Conservation (phyloP, 2,888 invertebrate genomes). For the Eubasilissa splendida region DNA sequence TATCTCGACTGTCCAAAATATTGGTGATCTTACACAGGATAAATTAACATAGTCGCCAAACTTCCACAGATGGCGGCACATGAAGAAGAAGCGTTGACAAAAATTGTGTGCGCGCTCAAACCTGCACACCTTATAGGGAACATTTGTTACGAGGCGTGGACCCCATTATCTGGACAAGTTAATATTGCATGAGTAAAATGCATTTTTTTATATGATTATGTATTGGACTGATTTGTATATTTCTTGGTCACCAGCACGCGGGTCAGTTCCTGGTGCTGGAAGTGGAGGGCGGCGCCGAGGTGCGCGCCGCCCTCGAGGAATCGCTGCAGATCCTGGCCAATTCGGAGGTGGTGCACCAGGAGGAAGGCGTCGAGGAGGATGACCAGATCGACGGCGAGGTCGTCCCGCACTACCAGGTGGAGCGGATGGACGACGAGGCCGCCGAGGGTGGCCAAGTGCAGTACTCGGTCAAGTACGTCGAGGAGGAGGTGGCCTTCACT, state of each 20-base stretch:
- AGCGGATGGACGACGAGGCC: slow-evolving; percentile 14
- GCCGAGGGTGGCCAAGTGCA: slow-evolving; percentile 33
- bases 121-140: too few relatives aligned
- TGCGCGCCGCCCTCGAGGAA: slow-evolving; percentile 49
- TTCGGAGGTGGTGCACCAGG: background rate
- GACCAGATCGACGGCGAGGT: background rate
- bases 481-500: slow-evolving; percentile 17
- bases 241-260: slow-evolving; percentile 48
- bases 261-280: slow-evolving; percentile 52
- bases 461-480: slow-evolving; percentile 40
- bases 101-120: too few relatives aligned
- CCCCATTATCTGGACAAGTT: too few relatives aligned
- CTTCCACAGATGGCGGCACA: too few relatives aligned
- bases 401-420: background rate
- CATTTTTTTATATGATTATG: too few relatives aligned
- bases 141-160: too few relatives aligned
- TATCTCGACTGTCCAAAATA: too few relatives aligned
- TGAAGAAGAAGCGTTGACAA: too few relatives aligned
- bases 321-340: slow-evolving; percentile 37
- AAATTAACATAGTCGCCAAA: too few relatives aligned
- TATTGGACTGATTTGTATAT: too few relatives aligned
- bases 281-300: slow-evolving; percentile 46
- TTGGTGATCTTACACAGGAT: too few relatives aligned
- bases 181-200: too few relatives aligned
- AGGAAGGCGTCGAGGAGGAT: background rate